Evolutionary conservation across 37 sponge, comb jelly and placozoan genomes (phyloP).

Genomic region (Cliona cf. orientalis): DNA sequence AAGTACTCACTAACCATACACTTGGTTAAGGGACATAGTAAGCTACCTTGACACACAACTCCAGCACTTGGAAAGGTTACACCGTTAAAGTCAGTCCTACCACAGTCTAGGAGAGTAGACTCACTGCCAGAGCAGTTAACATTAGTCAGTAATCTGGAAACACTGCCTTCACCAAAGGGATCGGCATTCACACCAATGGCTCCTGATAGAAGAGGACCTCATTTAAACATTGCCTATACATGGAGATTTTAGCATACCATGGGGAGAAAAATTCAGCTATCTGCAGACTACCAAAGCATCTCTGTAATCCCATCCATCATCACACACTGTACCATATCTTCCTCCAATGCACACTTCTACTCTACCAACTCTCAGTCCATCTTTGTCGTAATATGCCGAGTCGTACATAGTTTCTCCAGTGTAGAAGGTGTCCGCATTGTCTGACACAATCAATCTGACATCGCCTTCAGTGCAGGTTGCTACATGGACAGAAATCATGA

Average conservation of each 20-base stretch:
- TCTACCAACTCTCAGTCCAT: constrained; percentile 41
- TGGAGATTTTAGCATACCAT: constrained; percentile 19
- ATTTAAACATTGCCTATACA: not conserved
- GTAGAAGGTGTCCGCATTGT: constrained; percentile 27
- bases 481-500: no score
- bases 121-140: constrained; percentile 45
- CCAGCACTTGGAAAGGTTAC: not conserved
- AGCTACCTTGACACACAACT: constrained; percentile 50
- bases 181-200: constrained; percentile 31
- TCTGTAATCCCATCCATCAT: constrained; percentile 28
- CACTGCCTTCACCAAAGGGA: constrained; percentile 15
- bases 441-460: constrained; percentile 26
- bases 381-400: constrained; percentile 29
- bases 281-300: constrained; percentile 56
- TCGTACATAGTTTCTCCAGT: constrained; percentile 17
- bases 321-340: constrained; percentile 49
- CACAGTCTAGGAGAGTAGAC: constrained; percentile 18
- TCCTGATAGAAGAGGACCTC: constrained; percentile 1
- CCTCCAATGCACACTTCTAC: constrained; percentile 54
- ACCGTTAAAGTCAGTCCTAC: not conserved
- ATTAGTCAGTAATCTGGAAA: constrained; percentile 7
- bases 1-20: no score
- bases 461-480: constrained; percentile 22
- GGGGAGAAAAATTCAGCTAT: constrained; percentile 40
- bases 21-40: no score